Evolutionary conservation across 2,888 invertebrate genomes (phyloP).

Genomic region (Cryptophagus acutangulus): DNA sequence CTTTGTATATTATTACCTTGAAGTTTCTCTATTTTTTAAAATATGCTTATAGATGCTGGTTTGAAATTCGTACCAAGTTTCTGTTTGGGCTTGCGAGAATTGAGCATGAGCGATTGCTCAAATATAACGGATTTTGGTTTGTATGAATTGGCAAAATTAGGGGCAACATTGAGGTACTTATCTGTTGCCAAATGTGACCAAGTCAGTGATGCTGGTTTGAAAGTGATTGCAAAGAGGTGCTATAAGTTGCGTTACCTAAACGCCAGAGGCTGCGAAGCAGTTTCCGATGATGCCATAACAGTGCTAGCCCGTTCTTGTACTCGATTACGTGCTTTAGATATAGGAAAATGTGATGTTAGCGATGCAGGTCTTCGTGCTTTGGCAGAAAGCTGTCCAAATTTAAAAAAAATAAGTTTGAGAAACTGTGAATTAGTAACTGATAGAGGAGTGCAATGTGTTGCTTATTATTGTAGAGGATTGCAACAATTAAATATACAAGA

Average conservation of each 20-base stretch:
- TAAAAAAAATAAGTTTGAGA: conserved; percentile 83
- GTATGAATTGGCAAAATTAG: conserved; percentile 82
- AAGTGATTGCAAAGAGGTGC: conserved; percentile 81
- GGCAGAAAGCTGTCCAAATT: conserved; percentile 83
- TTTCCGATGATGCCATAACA: conserved; percentile 88
- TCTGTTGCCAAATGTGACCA: conserved; percentile 92
- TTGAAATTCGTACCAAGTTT: conserved; percentile 89
- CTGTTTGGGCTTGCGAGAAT: conserved; percentile 75
- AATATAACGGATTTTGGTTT: conserved; percentile 87
- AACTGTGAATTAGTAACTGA: conserved; percentile 91
- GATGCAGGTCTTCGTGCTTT: conserved; percentile 82
- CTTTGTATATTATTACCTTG: too few relatives aligned
- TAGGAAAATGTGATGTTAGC: conserved; percentile 91
- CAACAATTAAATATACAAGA: conserved; percentile 92
- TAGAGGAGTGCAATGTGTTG: conserved; percentile 79
- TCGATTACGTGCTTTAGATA: conserved; percentile 77
- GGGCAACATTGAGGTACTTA: conserved; percentile 83
- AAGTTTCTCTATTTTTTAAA: not conserved
- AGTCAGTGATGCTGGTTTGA: conserved; percentile 84
- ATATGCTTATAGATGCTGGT: conserved; percentile 67
- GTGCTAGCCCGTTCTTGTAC: conserved; percentile 82
- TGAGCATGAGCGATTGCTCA: conserved; percentile 86
- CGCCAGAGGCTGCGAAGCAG: conserved; percentile 86
- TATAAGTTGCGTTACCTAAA: conserved; percentile 86
- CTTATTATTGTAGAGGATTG: conserved; percentile 83